These are phyloP conservation scores for Aurelia aurita DNA, from an alignment of 30 jellyfish, hydroid and myxozoan genomes.

Conservation along the genomic window DNA sequence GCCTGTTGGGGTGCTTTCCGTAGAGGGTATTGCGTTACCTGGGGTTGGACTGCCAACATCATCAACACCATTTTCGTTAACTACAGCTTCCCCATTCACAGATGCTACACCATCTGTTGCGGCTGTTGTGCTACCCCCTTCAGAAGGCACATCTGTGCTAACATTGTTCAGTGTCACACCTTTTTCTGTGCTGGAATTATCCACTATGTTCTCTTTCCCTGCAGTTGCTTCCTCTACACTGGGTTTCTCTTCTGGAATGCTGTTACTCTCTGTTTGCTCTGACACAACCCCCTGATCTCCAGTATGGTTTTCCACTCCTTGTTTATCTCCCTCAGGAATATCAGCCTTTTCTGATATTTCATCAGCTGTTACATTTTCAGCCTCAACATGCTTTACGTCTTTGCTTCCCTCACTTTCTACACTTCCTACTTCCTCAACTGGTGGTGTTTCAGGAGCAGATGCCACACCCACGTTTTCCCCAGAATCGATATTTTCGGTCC, in stretches of 20 bases:
- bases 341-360: no score
- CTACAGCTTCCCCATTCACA: neutral
- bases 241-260: neutral
- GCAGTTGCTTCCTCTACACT: neutral
- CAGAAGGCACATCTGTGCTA: neutral
- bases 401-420: neutral
- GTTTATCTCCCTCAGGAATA: neutral
- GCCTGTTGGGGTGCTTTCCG: slow-evolving; percentile 28
- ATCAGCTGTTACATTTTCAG: neutral
- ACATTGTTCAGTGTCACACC: no score
- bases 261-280: neutral
- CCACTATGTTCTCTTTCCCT: no score
- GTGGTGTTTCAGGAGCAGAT: neutral
- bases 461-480: no score
- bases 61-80: neutral
- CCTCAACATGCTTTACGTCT: neutral
- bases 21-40: neutral
- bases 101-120: neutral
- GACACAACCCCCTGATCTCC: neutral
- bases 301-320: neutral
- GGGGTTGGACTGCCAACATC: neutral
- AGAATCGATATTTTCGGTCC: no score
- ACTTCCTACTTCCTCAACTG: neutral
- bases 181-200: no score
- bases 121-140: neutral